Evolutionary conservation across 2,113 vertebrate species (phyloP).

Genomic region (Macaca nemestrina): DNA sequence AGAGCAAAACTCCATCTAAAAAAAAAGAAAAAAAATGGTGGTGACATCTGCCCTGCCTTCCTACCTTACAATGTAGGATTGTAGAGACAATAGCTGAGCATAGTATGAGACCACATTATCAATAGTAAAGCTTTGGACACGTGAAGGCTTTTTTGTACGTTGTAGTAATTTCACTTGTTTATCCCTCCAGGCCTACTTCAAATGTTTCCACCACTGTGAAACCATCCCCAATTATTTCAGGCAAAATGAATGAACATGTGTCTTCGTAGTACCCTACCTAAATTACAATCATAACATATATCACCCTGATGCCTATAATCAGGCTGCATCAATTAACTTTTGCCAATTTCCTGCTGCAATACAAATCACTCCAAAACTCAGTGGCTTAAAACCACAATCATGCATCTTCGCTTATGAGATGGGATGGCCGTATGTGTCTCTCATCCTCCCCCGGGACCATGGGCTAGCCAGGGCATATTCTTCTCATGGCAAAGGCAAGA

Average conservation of each 20-base stretch:
- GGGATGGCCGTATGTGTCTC: rapidly evolving
- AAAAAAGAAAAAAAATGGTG: not conserved
- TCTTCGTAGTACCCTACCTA: not conserved
- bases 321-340: not conserved
- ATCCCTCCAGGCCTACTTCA: not conserved
- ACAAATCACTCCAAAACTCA: not conserved
- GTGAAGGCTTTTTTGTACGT: not conserved
- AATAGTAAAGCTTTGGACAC: not conserved
- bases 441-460: not conserved
- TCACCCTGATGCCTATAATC: not conserved
- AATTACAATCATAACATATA: rapidly evolving
- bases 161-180: not conserved
- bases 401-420: rapidly evolving
- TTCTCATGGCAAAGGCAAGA: not conserved
- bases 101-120: not conserved
- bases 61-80: no score
- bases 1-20: no score
- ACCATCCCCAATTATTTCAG: not conserved
- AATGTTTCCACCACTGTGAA: not conserved
- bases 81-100: rapidly evolving
- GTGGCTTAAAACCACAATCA: rapidly evolving
- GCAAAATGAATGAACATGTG: not conserved
- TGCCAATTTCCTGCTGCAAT: not conserved
- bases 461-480: not conserved
- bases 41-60: rapidly evolving